Base-by-base conservation (phyloP, 2,113 vertebrate genomes). In the Thamnophis sirtalis region DNA sequence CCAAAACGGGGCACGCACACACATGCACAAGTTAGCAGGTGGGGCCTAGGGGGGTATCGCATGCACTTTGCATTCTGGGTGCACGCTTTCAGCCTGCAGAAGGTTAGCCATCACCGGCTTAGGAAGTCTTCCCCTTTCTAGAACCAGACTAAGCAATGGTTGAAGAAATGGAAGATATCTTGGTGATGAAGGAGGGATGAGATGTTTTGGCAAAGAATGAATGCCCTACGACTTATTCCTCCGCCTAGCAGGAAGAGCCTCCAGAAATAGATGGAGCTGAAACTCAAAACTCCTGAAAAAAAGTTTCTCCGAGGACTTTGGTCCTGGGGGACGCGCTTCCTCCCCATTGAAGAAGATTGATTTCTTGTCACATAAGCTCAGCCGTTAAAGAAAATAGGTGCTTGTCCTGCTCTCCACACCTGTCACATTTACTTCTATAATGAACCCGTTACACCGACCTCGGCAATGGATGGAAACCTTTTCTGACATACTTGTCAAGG, bases 401-500 rank as follows among this genome's bases (percentile, higher is more conserved):
- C 91, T 93, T 95, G 92, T 96, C 93, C 86, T 93, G 85, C 92
- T 95, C 95, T 85, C 87, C 54, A 93, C 91, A 54, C 90, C 86
- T 93, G 95, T 96, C 96, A 95, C 90, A 93, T 92, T 86, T 94
- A 95, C 95, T 92, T 94, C 94, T 95, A 94, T 96, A 96, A 96
- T 96, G 95, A 97, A 96, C 92, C 33, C 2, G 95, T 97, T 97
- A 96, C 93, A 94, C 94, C 95, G 96, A 93, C 92, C 73, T 94
- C 38, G 84, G 86, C 94, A 95, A 93, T 88, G 86, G 94, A 94
- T 93, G 94, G 96, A 97, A 96, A 95, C 94, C 95, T 96, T 94
- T 96, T 95, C 95, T 96, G 96, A 97, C 96, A 97, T 68, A 93
- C 92, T 93, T 97, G 96, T 96, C 96, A 96, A 94, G 96, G 38